phyloP scores from a whole-genome alignment of 2,888 invertebrate species.

The Danaus chrysippus region DNA sequence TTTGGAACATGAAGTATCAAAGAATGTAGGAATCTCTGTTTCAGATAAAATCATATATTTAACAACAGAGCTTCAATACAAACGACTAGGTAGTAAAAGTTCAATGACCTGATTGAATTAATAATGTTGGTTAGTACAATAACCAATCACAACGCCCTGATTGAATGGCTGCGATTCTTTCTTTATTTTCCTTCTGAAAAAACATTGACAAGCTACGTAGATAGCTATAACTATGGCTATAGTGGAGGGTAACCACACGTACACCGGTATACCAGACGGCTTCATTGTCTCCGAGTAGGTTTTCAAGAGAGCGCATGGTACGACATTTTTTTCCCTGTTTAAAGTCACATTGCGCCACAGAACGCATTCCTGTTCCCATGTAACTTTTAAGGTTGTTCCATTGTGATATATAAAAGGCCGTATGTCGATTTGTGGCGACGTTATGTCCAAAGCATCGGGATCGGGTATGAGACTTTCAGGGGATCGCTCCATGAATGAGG shows the following conservation, averaged over 20 bases:
- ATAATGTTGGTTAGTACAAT: slow-evolving; percentile 23
- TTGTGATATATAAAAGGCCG: slow-evolving; percentile 46
- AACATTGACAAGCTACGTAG: slow-evolving; percentile 53
- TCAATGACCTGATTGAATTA: neutral
- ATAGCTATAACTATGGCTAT: slow-evolving; percentile 49
- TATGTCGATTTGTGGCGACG: slow-evolving; percentile 52
- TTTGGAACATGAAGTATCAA: no score
- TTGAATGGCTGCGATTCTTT: slow-evolving; percentile 47
- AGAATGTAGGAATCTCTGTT: no score
- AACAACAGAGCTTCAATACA: neutral
- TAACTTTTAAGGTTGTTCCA: slow-evolving; percentile 48
- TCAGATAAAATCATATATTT: neutral
- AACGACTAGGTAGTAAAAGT: neutral
- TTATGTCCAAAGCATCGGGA: slow-evolving; percentile 51
- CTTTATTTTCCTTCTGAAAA: slow-evolving; percentile 45
- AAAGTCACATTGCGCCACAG: slow-evolving; percentile 63
- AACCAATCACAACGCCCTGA: slow-evolving; percentile 24
- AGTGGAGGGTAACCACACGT: slow-evolving; percentile 62
- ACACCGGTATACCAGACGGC: slow-evolving; percentile 57
- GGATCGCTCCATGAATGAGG: slow-evolving; percentile 56
- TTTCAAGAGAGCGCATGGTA: slow-evolving; percentile 61
- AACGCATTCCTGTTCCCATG: slow-evolving; percentile 56
- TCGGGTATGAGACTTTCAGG: slow-evolving; percentile 39
- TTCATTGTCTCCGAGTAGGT: slow-evolving; percentile 63
- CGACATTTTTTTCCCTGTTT: slow-evolving; percentile 47